These are phyloP conservation scores for Pristionchus entomophagus DNA, from an alignment of 2,888 invertebrate genomes.

Conservation along the genomic window DNA sequence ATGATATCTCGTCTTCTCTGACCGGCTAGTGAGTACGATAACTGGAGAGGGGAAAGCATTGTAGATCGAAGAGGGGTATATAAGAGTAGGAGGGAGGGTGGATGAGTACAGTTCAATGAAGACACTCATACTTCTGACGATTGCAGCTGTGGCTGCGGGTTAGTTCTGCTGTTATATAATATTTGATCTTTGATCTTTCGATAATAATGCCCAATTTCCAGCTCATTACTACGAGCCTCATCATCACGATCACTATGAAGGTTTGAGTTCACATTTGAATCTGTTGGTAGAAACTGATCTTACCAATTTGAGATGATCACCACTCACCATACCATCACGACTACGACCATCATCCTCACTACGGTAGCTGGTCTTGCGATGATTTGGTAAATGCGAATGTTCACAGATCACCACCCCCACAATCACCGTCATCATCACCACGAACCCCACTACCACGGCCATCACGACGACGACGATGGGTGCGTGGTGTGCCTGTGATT, in stretches of 20 bases:
- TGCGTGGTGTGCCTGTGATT: conserved; percentile 19
- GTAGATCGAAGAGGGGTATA: neutral
- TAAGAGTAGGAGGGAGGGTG: neutral
- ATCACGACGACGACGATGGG: conserved; percentile 22
- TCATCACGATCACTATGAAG: conserved; percentile 23
- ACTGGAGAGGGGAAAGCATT: neutral
- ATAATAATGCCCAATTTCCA: neutral
- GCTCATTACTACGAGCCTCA: conserved; percentile 37
- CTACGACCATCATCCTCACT: conserved; percentile 8
- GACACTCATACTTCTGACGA: neutral
- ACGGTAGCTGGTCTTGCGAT: neutral
- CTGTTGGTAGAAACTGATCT: neutral
- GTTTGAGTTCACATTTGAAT: neutral
- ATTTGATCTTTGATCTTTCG: neutral
- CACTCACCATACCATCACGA: conserved; percentile 11
- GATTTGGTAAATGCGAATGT: neutral
- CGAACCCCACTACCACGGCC: conserved; percentile 3
- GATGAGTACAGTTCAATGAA: conserved; percentile 22
- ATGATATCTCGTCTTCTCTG: neutral
- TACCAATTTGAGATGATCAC: conserved; percentile 29
- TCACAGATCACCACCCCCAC: conserved; percentile 17
- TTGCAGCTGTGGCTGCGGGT: conserved; percentile 24
- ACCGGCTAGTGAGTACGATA: neutral
- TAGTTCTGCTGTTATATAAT: neutral
- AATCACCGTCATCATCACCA: conserved; percentile 16